Conservation (phyloP, 2,888 invertebrate genomes). For the Perithous albicinctus region DNA sequence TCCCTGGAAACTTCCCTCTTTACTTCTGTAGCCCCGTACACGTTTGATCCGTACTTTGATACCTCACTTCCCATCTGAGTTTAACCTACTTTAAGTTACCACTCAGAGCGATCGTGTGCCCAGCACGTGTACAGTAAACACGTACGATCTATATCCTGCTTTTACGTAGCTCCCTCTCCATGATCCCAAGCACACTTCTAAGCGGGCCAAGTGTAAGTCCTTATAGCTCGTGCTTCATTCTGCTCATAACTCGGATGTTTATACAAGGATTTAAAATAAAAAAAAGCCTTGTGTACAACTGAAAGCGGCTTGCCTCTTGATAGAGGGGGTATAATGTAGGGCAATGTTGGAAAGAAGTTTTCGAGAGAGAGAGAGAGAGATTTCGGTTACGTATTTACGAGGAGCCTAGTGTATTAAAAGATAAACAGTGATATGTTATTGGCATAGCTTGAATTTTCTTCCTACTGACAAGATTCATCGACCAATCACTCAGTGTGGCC, state of each 20-base stretch:
- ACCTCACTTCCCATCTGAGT: constrained; percentile 45
- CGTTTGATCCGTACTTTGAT: constrained; percentile 33
- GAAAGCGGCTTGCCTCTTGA: constrained; percentile 2
- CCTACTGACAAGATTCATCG: neutral
- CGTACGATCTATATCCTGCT: neutral
- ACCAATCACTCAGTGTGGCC: neutral
- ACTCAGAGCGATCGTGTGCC: constrained; percentile 21
- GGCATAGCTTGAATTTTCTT: constrained; percentile 11
- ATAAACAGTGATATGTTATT: constrained; percentile 1
- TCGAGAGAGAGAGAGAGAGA: no score
- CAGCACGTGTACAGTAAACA: constrained; percentile 13
- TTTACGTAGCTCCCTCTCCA: neutral
- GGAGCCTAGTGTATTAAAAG: neutral
- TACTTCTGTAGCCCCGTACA: neutral
- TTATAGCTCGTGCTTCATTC: neutral
- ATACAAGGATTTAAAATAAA: constrained; percentile 2
- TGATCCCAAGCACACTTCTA: neutral
- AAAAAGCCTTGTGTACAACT: constrained; percentile 14
- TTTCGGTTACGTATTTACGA: constrained; percentile 20
- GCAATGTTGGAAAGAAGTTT: neutral
- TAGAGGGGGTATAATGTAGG: constrained; percentile 10
- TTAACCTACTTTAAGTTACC: constrained; percentile 45
- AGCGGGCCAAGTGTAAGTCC: constrained; percentile 1
- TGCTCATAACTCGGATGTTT: constrained; percentile 38
- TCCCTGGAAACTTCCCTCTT: constrained; percentile 7